Evolutionary conservation across 2,888 invertebrate genomes (phyloP).

Genomic region (Unio pictorum): DNA sequence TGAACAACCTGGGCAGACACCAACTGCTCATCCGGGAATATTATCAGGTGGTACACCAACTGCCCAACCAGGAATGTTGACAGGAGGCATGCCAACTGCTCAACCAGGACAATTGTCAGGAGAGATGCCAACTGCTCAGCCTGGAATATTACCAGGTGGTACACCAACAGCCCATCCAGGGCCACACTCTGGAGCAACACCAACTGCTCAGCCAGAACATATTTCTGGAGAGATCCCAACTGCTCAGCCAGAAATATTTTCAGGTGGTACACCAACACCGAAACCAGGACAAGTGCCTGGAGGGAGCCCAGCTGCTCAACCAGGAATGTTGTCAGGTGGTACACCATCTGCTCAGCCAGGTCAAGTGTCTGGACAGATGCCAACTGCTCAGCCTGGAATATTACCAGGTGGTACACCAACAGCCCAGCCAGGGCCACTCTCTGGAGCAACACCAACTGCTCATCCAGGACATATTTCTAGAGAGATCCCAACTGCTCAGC

Average conservation of each 20-base stretch:
- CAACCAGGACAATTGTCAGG: slow-evolving; percentile 1
- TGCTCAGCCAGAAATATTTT: slow-evolving; percentile 14
- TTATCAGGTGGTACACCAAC: slow-evolving; percentile 9
- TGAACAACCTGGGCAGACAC: slow-evolving; percentile 14
- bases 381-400: neutral
- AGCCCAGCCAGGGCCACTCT: neutral
- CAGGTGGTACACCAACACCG: slow-evolving; percentile 31
- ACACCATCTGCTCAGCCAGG: slow-evolving; percentile 12
- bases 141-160: slow-evolving; percentile 10
- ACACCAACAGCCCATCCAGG: slow-evolving; percentile 30
- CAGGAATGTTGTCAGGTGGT: neutral
- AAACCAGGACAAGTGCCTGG: slow-evolving; percentile 7
- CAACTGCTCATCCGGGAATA: slow-evolving; percentile 6
- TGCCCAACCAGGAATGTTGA: slow-evolving; percentile 6
- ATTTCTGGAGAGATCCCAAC: slow-evolving; percentile 16
- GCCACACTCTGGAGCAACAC: neutral
- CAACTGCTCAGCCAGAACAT: slow-evolving; percentile 5
- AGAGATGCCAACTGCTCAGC: slow-evolving; percentile 26
- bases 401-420: slow-evolving; percentile 4
- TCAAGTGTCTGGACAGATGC: neutral
- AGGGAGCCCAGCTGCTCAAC: slow-evolving; percentile 3
- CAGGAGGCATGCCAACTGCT: slow-evolving; percentile 9
- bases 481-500: slow-evolving; percentile 24
- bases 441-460: slow-evolving; percentile 10
- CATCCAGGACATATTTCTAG: slow-evolving; percentile 2